Conservation (phyloP, 2,113 vertebrate species). For the Sterna hirundo region DNA sequence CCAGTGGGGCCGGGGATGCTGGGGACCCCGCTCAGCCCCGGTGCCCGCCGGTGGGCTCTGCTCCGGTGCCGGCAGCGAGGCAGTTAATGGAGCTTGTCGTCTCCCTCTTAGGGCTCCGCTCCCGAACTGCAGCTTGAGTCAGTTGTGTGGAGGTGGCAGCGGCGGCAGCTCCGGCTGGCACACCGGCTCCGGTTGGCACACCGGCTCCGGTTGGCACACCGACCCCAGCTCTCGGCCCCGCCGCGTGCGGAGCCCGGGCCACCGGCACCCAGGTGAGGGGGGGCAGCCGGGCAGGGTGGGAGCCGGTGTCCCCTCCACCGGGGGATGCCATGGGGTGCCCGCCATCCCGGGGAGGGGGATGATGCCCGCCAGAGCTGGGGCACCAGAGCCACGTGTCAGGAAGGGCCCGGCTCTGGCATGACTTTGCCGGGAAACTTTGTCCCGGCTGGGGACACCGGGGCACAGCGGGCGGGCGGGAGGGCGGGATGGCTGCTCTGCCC, state of each 20-base stretch:
- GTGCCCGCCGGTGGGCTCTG: not conserved
- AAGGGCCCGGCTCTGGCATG: not conserved
- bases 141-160: slow-evolving; percentile 68
- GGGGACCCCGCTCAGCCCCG: rapidly evolving
- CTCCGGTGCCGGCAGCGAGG: slow-evolving; percentile 24
- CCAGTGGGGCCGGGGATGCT: rapidly evolving
- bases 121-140: slow-evolving; percentile 62
- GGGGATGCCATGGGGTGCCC: not conserved
- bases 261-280: not conserved
- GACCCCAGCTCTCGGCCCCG: not conserved
- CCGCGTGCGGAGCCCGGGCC: rapidly evolving
- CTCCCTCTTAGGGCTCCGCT: slow-evolving; percentile 55
- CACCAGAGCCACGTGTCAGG: not conserved
- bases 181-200: not conserved
- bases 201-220: not conserved
- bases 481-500: not conserved
- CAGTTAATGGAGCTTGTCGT: slow-evolving; percentile 49
- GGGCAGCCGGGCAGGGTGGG: not conserved
- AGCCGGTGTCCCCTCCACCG: rapidly evolving
- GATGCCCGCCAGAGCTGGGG: not conserved
- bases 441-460: rapidly evolving
- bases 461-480: not conserved
- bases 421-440: not conserved
- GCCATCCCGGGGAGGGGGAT: not conserved
- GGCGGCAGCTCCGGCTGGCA: slow-evolving; percentile 47